These are phyloP conservation scores for Piprites chloris DNA, from an alignment of 2,113 vertebrate genomes.

Conservation along the genomic window DNA sequence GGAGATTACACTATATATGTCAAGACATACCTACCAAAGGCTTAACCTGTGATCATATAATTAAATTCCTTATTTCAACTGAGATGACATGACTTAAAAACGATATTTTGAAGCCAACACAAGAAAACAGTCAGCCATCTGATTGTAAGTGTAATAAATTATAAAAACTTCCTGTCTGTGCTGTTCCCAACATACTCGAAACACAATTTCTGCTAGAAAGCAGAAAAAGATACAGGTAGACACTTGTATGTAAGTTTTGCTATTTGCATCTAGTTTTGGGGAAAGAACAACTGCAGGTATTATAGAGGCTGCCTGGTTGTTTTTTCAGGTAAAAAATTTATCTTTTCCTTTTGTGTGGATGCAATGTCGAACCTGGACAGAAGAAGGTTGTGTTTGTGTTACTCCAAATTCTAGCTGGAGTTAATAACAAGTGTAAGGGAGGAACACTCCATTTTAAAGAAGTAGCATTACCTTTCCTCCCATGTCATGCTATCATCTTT, in stretches of 20 bases:
- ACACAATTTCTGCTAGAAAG: neutral
- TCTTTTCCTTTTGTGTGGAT: neutral
- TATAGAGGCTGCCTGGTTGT: neutral
- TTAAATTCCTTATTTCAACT: neutral
- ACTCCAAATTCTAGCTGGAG: neutral
- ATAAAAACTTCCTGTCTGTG: neutral
- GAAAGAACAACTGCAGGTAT: neutral
- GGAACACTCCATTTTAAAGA: constrained; percentile 46
- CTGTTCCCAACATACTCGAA: neutral
- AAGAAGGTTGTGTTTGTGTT: constrained; percentile 11
- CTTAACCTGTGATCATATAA: neutral
- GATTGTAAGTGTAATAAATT: neutral
- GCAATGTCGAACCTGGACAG: neutral
- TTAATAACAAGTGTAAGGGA: constrained; percentile 9
- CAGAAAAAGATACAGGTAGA: neutral
- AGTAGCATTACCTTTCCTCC: constrained; percentile 58
- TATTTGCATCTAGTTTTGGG: neutral
- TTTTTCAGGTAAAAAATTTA: neutral
- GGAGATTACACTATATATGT: neutral
- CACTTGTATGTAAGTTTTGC: neutral
- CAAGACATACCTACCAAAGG: neutral
- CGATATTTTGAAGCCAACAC: neutral
- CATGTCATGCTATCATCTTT: constrained; percentile 53
- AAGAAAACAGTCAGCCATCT: neutral
- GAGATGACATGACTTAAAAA: neutral